phyloP scores from a whole-genome alignment of 2,888 invertebrate species.

The Autographa gamma region DNA sequence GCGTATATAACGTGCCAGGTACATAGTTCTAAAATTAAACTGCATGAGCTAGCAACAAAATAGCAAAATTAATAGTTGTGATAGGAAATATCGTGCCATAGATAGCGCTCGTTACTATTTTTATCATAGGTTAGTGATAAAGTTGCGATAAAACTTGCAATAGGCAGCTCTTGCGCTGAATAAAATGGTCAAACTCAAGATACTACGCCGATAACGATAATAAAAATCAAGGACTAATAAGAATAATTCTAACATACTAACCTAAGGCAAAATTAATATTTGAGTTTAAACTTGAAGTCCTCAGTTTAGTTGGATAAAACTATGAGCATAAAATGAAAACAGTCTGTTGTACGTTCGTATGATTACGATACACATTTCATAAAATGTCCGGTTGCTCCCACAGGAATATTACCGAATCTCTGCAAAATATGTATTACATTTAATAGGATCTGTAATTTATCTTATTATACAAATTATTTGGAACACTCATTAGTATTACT shows the following conservation, averaged over 20 bases:
- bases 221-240: slow-evolving; percentile 12
- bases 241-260: neutral
- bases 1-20: slow-evolving; percentile 10
- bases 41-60: slow-evolving; percentile 5
- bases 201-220: slow-evolving; percentile 28
- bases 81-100: slow-evolving; percentile 31
- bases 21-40: slow-evolving; percentile 3
- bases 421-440: neutral
- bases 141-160: slow-evolving; percentile 52
- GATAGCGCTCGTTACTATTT: slow-evolving; percentile 48
- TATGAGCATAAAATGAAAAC: neutral
- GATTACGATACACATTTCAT: neutral
- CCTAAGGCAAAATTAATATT: no score
- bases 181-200: slow-evolving; percentile 48
- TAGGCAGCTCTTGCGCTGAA: slow-evolving; percentile 21
- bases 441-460: neutral
- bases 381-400: neutral
- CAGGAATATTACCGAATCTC: neutral
- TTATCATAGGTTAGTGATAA: slow-evolving; percentile 65
- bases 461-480: neutral
- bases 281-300: no score
- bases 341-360: neutral
- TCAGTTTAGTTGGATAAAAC: no score
- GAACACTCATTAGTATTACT: neutral
- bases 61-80: slow-evolving; percentile 11